phyloP scores from a whole-genome alignment of 2,888 invertebrate species.

The Metallyticus violacea region DNA sequence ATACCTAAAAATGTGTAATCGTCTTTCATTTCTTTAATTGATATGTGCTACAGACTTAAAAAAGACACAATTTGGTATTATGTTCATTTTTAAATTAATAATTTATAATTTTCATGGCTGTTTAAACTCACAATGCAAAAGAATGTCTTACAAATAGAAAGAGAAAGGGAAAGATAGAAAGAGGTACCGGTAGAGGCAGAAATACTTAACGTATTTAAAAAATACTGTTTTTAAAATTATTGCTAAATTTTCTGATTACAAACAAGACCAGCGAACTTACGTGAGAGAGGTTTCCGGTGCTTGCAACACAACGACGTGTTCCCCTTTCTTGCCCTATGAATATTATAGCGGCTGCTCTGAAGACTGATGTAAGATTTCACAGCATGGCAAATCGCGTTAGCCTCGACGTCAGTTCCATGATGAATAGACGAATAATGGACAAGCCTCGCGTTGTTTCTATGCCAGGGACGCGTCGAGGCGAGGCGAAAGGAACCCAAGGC shows the following conservation, averaged over 20 bases:
- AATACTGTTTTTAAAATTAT: no score
- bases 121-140: no score
- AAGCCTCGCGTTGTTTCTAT: background rate
- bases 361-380: background rate
- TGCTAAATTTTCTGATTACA: background rate
- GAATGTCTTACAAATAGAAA: no score
- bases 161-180: no score
- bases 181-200: no score
- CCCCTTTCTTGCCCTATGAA: background rate
- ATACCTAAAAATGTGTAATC: no score
- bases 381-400: background rate
- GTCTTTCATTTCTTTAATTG: no score
- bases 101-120: no score
- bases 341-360: background rate
- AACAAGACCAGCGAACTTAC: background rate
- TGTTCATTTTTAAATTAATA: no score
- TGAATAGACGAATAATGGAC: conserved; percentile 4
- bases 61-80: no score
- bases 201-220: no score
- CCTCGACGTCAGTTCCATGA: background rate
- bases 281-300: background rate
- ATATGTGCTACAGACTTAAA: no score
- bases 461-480: background rate
- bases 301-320: background rate
- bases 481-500: background rate